Evolutionary conservation across 2,888 invertebrate species (phyloP).

Genomic region (Sarcophaga caerulescens): DNA sequence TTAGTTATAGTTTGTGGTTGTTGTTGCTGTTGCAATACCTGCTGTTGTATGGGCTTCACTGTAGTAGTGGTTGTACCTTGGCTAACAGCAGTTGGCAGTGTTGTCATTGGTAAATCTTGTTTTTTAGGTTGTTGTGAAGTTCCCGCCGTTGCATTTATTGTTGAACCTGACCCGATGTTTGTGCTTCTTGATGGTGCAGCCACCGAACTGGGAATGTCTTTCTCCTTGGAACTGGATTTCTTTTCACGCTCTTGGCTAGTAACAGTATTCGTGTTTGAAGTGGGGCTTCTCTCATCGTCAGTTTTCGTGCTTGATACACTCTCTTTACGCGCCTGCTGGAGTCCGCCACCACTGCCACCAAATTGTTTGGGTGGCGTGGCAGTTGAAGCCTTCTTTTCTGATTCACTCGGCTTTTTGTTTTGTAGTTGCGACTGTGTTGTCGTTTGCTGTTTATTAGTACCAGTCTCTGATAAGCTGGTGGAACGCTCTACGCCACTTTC

Average conservation of each 20-base stretch:
- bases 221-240: constrained; percentile 75
- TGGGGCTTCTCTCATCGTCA: constrained; percentile 82
- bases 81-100: constrained; percentile 66
- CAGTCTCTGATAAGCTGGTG: not conserved
- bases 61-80: constrained; percentile 64
- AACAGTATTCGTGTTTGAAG: constrained; percentile 15
- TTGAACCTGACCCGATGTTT: constrained; percentile 63
- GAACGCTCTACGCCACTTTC: constrained; percentile 52
- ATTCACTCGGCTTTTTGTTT: constrained; percentile 65
- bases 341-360: constrained; percentile 58
- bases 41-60: constrained; percentile 55
- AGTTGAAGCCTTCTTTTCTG: constrained; percentile 63
- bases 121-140: constrained; percentile 70
- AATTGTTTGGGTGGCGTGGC: constrained; percentile 73
- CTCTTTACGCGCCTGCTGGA: constrained; percentile 69
- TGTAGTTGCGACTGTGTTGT: constrained; percentile 69
- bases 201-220: constrained; percentile 73
- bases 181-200: constrained; percentile 39
- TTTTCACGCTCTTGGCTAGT: constrained; percentile 69
- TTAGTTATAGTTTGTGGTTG: constrained; percentile 70
- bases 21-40: constrained; percentile 79
- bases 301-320: constrained; percentile 71
- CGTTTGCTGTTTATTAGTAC: constrained; percentile 38
- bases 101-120: constrained; percentile 72
- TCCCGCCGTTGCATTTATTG: constrained; percentile 46